These are phyloP conservation scores for Platysteira castanea DNA, from an alignment of 2,113 vertebrate species.

Conservation along the genomic window DNA sequence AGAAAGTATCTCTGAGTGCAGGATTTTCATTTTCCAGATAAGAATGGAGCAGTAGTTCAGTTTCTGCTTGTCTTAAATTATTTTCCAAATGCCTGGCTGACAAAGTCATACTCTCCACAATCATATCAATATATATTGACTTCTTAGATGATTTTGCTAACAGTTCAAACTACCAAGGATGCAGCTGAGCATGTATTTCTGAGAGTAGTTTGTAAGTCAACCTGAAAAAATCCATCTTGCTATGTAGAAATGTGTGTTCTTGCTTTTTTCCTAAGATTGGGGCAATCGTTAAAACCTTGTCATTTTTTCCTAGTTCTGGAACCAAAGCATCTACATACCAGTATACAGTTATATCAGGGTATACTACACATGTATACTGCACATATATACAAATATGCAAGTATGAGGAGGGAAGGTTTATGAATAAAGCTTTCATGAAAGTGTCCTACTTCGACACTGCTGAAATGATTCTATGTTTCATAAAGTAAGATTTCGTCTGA, in stretches of 20 bases:
- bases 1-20: background rate
- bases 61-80: slow-evolving; percentile 29
- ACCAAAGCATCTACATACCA: background rate
- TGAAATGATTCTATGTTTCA: background rate
- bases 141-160: slow-evolving; percentile 3
- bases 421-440: background rate
- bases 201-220: background rate
- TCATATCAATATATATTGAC: slow-evolving; percentile 52
- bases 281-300: background rate
- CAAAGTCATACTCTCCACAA: background rate
- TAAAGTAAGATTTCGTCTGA: background rate
- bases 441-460: background rate
- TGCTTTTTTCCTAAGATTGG: background rate
- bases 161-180: background rate
- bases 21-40: slow-evolving; percentile 19
- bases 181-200: background rate
- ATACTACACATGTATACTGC: background rate
- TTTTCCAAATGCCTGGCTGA: background rate
- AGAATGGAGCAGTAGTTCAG: background rate
- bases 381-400: accelerated
- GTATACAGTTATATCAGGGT: background rate
- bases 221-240: background rate
- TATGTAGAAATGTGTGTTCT: background rate
- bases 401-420: background rate
- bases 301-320: background rate